Evolutionary conservation across 2,113 vertebrate genomes (phyloP), one percentile per base, ranked within the genome.

Genomic region (Sigmodon hispidus): DNA sequence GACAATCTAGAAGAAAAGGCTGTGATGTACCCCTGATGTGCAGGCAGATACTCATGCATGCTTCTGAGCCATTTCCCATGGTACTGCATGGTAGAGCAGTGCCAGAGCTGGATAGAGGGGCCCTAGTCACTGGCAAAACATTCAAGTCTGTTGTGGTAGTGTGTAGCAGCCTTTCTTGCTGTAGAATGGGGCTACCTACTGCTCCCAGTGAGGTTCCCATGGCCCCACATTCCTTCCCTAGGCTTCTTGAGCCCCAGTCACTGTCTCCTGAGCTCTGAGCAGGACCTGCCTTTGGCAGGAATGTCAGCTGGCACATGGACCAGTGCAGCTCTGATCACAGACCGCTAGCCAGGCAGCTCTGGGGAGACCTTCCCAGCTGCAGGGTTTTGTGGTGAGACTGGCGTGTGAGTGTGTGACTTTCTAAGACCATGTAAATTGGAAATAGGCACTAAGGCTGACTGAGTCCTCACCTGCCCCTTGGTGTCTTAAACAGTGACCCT

Each of bases 1-100:
- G 93, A 99, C 99, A 40, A 99, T 98, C 99, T 99, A 98, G 92
- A 98, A 98, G 80, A 89, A 24, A 24, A 90, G 29, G 67, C 0
- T 0, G 9, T 0, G 0, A 24, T 15, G 73, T 52, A 15, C 34
- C 34, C 22, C 21, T 45, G 7, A 24, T 48, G 55, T 36, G 29
- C 65, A 10, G 45, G 34, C 10, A 36, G 65, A 16, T 52, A 36
- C 40, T 89, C 31, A 36, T 52, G 3, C 9, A 5, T 10, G 10
- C 40, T 36, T n/a, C 55, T 31, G 69, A 87, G 67, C 50, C 50
- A 57, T 55, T 29, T 1, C 40, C 43, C 31, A 4, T 5, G 31
- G 4, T 48, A n/a, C 57, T 22, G 26, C 12, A 21, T 21, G 15
- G 16, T 13, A 26, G 72, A 26, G 52, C 26, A 31, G 69, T 12